Evolutionary conservation across 2,888 invertebrate species (phyloP), one percentile per base, ranked within the genome.

Genomic region (Chrysodeixis includens): DNA sequence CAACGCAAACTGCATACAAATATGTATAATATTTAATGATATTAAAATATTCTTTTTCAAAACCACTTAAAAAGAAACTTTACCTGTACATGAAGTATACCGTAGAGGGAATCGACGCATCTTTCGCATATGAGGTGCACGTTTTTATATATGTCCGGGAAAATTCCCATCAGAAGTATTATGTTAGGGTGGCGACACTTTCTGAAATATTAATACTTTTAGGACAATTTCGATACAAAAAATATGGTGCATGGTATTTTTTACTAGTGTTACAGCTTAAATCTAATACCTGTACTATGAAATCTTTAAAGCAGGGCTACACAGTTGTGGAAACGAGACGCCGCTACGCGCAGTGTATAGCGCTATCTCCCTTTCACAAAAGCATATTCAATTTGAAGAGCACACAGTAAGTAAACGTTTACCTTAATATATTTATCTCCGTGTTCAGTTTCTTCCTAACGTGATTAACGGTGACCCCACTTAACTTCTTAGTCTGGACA

Each of bases 131-230:
- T 92, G 1, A 95, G 86, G 56, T 95, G 90, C 20, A 94, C 86
- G 63, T 92, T 88, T 64, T 88, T 86, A 57, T 90, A 87, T 1
- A 88, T 82, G 69, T 95, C 94, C 5, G 92, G 91, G 74, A 90
- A 93, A 3, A 95, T 79, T 9, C 95, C 95, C 95, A 95, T 95
- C 53, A 95, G 82, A 52, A 95, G 90, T 66, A 95, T 90, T 71
- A 95, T 93, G 76, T 95, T 95, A 6, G 95, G 94, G 74, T 95
- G 95, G 69, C 95, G 94, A 83, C 92, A 94, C 87, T 95, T 94
- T 83, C 95, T 95, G 86, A 6, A 88, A 85, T 10, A 53, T 18
- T 30, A 49, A 49, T 18, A 49, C 20, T 7, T 1, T 40, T 40
- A 40, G n/a, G 3, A 12, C 14, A 6, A 3, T 18, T 8, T 18